These are phyloP conservation scores for Bungarus multicinctus DNA, from an alignment of 2,113 vertebrate species.

Conservation along the genomic window DNA sequence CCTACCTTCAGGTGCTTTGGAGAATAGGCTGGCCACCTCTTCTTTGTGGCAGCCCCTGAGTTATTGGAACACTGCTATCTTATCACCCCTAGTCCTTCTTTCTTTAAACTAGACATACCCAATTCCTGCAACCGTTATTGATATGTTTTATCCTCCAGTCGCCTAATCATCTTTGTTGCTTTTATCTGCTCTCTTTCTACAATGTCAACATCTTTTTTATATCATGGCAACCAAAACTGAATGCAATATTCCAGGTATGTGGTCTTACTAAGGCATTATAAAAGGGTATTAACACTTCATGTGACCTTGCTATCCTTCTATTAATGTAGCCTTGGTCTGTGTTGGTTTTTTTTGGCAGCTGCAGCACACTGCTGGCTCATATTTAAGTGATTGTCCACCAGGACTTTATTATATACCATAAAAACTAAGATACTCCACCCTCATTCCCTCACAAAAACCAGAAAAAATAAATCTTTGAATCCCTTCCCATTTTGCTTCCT, in stretches of 20 bases:
- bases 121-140: neutral
- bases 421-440: neutral
- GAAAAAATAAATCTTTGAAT: neutral
- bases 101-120: neutral
- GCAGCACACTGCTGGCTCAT: neutral
- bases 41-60: too few relatives aligned
- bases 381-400: neutral
- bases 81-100: neutral
- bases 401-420: neutral
- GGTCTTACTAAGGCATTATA: neutral
- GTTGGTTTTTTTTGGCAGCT: neutral
- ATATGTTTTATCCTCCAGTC: neutral
- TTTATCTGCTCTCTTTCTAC: neutral
- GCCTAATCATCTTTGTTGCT: neutral
- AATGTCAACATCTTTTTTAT: neutral
- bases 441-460: neutral
- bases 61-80: too few relatives aligned
- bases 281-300: neutral
- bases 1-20: too few relatives aligned
- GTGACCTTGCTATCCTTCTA: neutral
- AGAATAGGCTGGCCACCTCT: too few relatives aligned
- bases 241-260: neutral
- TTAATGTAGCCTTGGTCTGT: neutral
- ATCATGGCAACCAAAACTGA: neutral
- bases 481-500: neutral